Conservation (phyloP, 2,888 invertebrate species). For the Oxytorus armatus region DNA sequence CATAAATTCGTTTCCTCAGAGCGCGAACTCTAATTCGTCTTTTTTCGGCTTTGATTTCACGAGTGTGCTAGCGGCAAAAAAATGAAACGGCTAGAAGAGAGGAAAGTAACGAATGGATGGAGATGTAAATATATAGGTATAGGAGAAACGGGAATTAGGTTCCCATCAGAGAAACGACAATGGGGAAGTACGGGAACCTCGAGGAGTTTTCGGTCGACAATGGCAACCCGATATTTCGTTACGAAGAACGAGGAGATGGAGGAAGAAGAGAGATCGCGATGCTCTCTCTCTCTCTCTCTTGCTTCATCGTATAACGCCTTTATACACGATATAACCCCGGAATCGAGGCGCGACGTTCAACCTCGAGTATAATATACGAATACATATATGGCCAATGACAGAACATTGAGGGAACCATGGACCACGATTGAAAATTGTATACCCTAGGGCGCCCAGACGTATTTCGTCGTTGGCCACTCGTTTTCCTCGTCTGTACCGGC, state of each 20-base stretch:
- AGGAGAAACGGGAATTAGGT: slow-evolving; percentile 71
- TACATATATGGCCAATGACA: slow-evolving; percentile 39
- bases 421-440: slow-evolving; percentile 59
- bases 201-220: slow-evolving; percentile 73
- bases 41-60: background rate
- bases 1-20: background rate
- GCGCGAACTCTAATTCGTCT: background rate
- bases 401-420: slow-evolving; percentile 10
- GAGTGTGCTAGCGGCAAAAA: slow-evolving; percentile 8
- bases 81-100: background rate
- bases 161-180: slow-evolving; percentile 72
- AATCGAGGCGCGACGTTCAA: slow-evolving; percentile 67
- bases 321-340: slow-evolving; percentile 37
- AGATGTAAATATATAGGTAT: slow-evolving; percentile 3
- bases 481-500: slow-evolving; percentile 55
- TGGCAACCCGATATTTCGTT: slow-evolving; percentile 79
- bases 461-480: slow-evolving; percentile 38
- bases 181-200: slow-evolving; percentile 66
- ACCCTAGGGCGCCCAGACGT: slow-evolving; percentile 11
- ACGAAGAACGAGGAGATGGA: slow-evolving; percentile 66
- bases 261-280: slow-evolving; percentile 54
- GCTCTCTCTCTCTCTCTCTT: slow-evolving; percentile 69
- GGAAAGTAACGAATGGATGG: slow-evolving; percentile 12
- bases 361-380: slow-evolving; percentile 67
- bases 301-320: slow-evolving; percentile 41